Evolutionary conservation across 1,140 invertebrate species (phyloP).

Genomic region (Micrasema longulum): DNA sequence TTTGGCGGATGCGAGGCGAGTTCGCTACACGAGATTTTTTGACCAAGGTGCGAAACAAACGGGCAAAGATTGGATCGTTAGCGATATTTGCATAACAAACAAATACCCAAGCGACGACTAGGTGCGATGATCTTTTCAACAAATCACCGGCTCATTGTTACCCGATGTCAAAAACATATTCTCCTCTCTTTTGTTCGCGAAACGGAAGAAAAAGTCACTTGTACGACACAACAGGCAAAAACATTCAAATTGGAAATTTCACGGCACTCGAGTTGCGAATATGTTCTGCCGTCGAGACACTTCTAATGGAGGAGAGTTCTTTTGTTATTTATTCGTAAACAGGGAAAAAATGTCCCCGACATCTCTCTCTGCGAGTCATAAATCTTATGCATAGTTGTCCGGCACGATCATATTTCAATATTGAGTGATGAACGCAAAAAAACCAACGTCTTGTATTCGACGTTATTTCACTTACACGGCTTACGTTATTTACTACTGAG

Average conservation of each 20-base stretch:
- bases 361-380: not conserved
- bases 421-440: not conserved
- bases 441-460: not conserved
- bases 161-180: constrained; percentile 9
- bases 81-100: constrained; percentile 21
- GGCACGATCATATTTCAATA: not conserved
- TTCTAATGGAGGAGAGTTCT: constrained; percentile 8
- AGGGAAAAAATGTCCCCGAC: not conserved
- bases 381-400: not conserved
- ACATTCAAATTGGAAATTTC: constrained; percentile 28
- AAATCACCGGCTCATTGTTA: constrained; percentile 14
- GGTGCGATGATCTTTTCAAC: constrained; percentile 30
- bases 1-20: not conserved
- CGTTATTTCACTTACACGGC: not conserved
- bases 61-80: not conserved
- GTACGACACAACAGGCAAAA: constrained; percentile 3
- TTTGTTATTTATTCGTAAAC: not conserved
- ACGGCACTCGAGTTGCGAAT: constrained; percentile 11
- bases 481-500: constrained; percentile 14
- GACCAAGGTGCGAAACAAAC: constrained; percentile 13
- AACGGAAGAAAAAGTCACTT: constrained; percentile 19
- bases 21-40: constrained; percentile 1
- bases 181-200: constrained; percentile 2
- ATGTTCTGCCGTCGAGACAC: not conserved
- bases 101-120: constrained; percentile 6